phyloP scores from a whole-genome alignment of 37 sponge, comb jelly and placozoan species.

The Theonella swinhoei region DNA sequence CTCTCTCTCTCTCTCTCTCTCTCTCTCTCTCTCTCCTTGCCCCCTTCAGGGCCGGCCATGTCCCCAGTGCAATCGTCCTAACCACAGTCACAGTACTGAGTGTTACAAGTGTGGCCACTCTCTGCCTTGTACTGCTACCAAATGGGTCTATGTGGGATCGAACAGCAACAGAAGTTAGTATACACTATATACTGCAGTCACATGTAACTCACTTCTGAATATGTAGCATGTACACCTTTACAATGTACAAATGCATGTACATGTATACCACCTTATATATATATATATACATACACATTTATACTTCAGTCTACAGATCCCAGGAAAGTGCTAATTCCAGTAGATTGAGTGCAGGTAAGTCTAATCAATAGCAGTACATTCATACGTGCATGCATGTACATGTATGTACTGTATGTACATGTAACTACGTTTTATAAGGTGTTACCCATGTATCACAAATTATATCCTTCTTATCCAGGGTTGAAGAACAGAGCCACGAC shows the following conservation, averaged over 20 bases:
- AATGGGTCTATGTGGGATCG: constrained; percentile 38
- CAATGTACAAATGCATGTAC: background rate
- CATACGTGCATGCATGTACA: background rate
- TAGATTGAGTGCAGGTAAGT: background rate
- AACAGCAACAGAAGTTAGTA: constrained; percentile 31
- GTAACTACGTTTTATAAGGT: background rate
- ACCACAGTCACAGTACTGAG: constrained; percentile 61
- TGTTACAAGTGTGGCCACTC: constrained; percentile 82
- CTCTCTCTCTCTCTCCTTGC: no score
- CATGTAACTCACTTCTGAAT: no score
- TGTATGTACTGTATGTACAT: background rate
- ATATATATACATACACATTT: no score
- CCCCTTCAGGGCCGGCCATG: constrained; percentile 39
- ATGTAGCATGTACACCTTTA: no score
- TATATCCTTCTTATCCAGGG: background rate
- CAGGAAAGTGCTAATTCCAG: background rate
- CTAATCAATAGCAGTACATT: background rate
- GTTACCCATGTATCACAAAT: background rate
- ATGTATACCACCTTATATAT: no score
- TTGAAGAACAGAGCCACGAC: constrained; percentile 48
- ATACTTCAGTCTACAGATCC: background rate
- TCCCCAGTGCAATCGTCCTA: constrained; percentile 68
- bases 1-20: background rate
- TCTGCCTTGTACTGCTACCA: constrained; percentile 38
- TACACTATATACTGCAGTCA: no score